Evolutionary conservation across 2,113 vertebrate species (phyloP).

Genomic region (Prinia subflava): DNA sequence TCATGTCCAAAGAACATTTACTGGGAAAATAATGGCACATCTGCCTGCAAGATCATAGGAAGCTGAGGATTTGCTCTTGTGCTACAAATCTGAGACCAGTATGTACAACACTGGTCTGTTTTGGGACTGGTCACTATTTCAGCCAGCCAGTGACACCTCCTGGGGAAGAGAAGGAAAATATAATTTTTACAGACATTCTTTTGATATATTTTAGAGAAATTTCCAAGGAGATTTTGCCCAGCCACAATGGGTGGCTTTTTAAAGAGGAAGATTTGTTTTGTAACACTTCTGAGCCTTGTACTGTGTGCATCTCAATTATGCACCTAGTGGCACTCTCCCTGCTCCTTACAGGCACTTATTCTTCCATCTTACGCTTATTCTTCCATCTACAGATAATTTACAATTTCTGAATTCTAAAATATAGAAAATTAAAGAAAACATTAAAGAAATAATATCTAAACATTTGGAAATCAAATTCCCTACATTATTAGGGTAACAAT

Average conservation of each 20-base stretch:
- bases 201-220: not conserved
- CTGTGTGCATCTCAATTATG: not conserved
- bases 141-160: constrained; percentile 44
- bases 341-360: not conserved
- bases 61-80: not conserved
- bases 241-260: not conserved
- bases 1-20: not conserved
- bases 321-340: not conserved
- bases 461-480: not conserved
- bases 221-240: not conserved
- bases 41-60: not conserved
- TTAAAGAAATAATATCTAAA: not conserved
- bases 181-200: not conserved
- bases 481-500: not conserved
- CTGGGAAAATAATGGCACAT: not conserved
- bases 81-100: not conserved
- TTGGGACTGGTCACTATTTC: not conserved
- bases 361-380: not conserved
- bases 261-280: not conserved
- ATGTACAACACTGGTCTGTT: rapidly evolving
- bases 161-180: constrained; percentile 19
- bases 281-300: not conserved
- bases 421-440: not conserved
- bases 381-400: not conserved
- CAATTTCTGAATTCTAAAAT: not conserved